Evolutionary conservation across 2,888 invertebrate genomes (phyloP).

Genomic region (Drosophila prolongata): DNA sequence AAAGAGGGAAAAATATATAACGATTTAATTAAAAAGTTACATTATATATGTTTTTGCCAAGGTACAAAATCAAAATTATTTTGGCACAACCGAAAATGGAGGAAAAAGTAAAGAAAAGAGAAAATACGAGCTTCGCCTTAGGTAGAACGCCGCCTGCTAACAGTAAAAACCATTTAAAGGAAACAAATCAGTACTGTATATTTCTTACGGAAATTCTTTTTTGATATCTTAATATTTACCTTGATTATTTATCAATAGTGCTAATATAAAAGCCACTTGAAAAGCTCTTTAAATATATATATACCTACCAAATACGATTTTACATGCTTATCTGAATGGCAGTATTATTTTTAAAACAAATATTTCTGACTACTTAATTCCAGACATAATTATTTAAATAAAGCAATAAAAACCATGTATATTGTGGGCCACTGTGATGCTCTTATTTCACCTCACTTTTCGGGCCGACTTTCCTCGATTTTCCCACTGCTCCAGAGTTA

Average conservation of each 20-base stretch:
- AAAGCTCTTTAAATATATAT: too few relatives aligned
- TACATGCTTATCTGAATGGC: too few relatives aligned
- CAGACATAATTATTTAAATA: neutral
- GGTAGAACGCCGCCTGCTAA: neutral
- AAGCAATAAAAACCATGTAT: neutral
- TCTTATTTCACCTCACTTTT: too few relatives aligned
- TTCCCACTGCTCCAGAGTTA: conserved; percentile 4
- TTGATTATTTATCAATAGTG: too few relatives aligned
- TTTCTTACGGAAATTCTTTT: too few relatives aligned
- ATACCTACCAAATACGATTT: too few relatives aligned
- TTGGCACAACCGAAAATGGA: conserved; percentile 12
- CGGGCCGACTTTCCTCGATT: neutral
- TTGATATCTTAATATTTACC: too few relatives aligned
- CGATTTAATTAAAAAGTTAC: conserved; percentile 77
- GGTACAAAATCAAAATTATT: conserved; percentile 28
- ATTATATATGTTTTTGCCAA: conserved; percentile 59
- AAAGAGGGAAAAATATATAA: conserved; percentile 45
- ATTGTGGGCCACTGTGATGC: neutral
- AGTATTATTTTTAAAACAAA: too few relatives aligned
- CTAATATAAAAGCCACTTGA: too few relatives aligned
- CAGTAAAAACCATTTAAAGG: neutral
- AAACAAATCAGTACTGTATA: too few relatives aligned
- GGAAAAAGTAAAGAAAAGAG: conserved; percentile 6
- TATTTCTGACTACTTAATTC: too few relatives aligned
- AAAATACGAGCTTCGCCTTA: conserved; percentile 13